Evolutionary conservation across 2,113 vertebrate genomes (phyloP), one percentile per base, ranked within the genome.

Genomic region (Pterocles burchelli): DNA sequence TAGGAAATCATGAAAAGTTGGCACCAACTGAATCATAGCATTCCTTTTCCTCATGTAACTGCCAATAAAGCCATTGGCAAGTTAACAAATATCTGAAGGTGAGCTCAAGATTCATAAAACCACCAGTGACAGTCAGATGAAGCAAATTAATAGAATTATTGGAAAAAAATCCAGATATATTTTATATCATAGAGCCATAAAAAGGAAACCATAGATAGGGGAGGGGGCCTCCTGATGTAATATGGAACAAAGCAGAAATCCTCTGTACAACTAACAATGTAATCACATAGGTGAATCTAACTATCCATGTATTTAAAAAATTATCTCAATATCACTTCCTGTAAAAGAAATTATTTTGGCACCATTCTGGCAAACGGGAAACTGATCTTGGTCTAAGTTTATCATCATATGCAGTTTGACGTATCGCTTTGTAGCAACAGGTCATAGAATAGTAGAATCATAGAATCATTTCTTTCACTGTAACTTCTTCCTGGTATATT

Each of bases 31-130:
- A 88, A 48, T 48, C 17, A 31, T 25, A 70, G 4, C 45, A 55
- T 74, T 85, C 29, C 7, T 87, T 91, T 89, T 94, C 28, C 54
- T 96, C 18, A 59, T 29, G 7, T 34, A 72, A 68, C 10, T 94
- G 45, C 81, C 68, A 94, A 29, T 33, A 73, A 46, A 54, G 15
- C 71, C 62, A 77, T 36, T 91, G 55, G 55, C 46, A 94, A 33
- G 51, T 86, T 94, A 73, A 94, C 34, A 84, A 75, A 73, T 15
- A 95, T 86, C 68, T 88, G 74, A 94, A 96, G 62, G 57, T 75
- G 54, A 95, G 67, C 7, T 88, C 13, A 87, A 80, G 34, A 65
- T 83, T 83, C 43, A 73, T 29, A 78, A 96, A 84, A 91, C 52
- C 41, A 34, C 25, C 1, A 6, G 52, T 43, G 74, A 22, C 13